Evolutionary conservation across 1,140 invertebrate species (phyloP).

Genomic region (Brachionus paranguensis): DNA sequence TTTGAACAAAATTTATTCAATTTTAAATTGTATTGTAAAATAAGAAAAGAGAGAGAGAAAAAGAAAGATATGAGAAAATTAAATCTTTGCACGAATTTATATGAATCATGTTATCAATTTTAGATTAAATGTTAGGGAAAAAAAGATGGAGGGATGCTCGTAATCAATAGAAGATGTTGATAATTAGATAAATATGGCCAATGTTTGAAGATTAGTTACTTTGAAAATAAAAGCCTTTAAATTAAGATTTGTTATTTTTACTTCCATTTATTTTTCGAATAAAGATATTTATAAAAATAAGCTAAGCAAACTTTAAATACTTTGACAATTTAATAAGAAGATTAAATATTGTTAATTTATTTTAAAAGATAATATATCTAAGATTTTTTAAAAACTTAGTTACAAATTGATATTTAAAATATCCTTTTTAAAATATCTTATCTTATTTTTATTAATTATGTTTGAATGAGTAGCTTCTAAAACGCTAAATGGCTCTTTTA

Average conservation of each 20-base stretch:
- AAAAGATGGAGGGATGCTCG: background rate
- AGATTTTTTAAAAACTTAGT: background rate
- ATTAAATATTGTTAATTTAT: too few species aligned
- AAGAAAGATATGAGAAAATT: background rate
- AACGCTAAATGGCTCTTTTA: too few species aligned
- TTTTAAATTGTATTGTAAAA: background rate
- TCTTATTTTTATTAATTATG: too few species aligned
- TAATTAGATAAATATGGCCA: background rate
- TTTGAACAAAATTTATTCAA: background rate
- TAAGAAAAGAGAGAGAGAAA: background rate
- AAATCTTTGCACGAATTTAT: background rate
- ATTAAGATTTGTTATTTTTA: background rate
- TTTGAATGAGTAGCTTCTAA: too few species aligned
- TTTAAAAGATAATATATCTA: background rate
- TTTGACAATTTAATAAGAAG: background rate
- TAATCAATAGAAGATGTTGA: background rate
- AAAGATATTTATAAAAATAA: background rate
- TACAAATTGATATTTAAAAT: background rate
- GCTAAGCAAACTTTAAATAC: background rate
- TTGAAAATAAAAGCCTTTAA: background rate
- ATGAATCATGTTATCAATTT: background rate
- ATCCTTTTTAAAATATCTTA: too few species aligned
- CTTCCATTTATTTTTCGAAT: background rate
- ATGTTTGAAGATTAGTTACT: background rate
- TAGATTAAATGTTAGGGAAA: background rate